Percentiles rank a stretch among this genome's conserved stretches.
These are phyloP conservation scores for Eucidaris tribuloides DNA, from an alignment of 35 echinoderm and acorn worm genomes.

Conservation along the genomic window DNA sequence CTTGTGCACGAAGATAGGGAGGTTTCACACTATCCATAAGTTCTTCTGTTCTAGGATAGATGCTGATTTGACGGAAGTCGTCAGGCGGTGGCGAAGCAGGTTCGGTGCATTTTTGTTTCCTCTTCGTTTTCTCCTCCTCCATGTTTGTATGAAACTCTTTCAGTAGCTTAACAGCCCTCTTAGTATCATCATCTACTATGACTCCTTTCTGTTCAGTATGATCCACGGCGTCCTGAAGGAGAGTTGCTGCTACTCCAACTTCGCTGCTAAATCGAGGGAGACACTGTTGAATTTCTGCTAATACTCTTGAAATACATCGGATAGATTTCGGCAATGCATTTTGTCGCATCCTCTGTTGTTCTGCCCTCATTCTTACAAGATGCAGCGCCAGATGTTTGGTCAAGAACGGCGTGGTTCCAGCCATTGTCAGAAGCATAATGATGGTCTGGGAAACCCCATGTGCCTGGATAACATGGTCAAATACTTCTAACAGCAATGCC, in stretches of 20 bases:
- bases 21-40: background rate
- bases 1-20: constrained; percentile 27
- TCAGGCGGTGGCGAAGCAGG: constrained; percentile 33
- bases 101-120: background rate
- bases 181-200: constrained; percentile 31
- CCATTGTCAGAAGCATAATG: constrained; percentile 32
- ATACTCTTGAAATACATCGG: background rate
- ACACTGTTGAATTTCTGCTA: constrained; percentile 10
- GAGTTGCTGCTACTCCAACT: constrained; percentile 40
- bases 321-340: constrained; percentile 22
- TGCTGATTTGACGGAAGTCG: constrained; percentile 36
- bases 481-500: constrained; percentile 27
- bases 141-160: constrained; percentile 11
- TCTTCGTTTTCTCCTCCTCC: constrained; percentile 1
- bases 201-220: background rate
- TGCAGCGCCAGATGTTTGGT: constrained; percentile 36
- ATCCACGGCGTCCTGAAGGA: constrained; percentile 36
- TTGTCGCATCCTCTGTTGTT: background rate
- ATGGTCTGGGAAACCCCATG: constrained; percentile 37
- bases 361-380: constrained; percentile 9
- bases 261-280: constrained; percentile 31
- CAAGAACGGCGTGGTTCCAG: constrained; percentile 36
- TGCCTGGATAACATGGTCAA: constrained; percentile 49
- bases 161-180: background rate
- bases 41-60: constrained; percentile 30